phyloP scores from a whole-genome alignment of 35 echinoderm and acorn worm species.

The Amphiura filiformis region DNA sequence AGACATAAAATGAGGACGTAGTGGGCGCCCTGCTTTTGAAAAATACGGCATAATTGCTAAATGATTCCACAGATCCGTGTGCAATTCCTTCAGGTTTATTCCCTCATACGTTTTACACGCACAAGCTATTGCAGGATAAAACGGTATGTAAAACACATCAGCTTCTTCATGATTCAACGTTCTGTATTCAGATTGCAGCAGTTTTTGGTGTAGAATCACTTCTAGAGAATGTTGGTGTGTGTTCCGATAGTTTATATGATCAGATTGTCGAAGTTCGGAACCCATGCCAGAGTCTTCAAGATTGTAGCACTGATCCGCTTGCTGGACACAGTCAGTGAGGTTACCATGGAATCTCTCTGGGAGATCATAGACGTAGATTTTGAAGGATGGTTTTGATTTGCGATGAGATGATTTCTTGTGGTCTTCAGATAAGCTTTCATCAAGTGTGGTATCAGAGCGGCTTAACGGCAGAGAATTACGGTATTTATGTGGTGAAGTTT shows the following conservation, averaged over 20 bases:
- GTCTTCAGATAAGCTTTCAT: background rate
- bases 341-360: conserved; percentile 53
- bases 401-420: background rate
- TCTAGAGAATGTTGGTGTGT: conserved; percentile 51
- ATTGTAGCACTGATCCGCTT: conserved; percentile 41
- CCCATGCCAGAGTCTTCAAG: conserved; percentile 67
- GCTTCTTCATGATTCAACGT: conserved; percentile 48
- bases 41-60: conserved; percentile 49
- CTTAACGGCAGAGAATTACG: background rate
- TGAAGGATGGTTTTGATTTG: conserved; percentile 50
- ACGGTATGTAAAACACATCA: conserved; percentile 66
- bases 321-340: conserved; percentile 42
- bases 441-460: background rate
- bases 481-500: background rate
- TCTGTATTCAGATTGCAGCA: conserved; percentile 31
- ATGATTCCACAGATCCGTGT: conserved; percentile 53
- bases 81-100: conserved; percentile 27
- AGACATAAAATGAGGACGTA: conserved; percentile 61
- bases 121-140: conserved; percentile 60
- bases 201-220: conserved; percentile 56
- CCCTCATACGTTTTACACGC: conserved; percentile 35
- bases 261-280: conserved; percentile 34
- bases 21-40: conserved; percentile 7
- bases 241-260: conserved; percentile 37
- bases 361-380: conserved; percentile 66